Evolutionary conservation across 2,888 invertebrate species (phyloP).

Genomic region (Cephus runcator): DNA sequence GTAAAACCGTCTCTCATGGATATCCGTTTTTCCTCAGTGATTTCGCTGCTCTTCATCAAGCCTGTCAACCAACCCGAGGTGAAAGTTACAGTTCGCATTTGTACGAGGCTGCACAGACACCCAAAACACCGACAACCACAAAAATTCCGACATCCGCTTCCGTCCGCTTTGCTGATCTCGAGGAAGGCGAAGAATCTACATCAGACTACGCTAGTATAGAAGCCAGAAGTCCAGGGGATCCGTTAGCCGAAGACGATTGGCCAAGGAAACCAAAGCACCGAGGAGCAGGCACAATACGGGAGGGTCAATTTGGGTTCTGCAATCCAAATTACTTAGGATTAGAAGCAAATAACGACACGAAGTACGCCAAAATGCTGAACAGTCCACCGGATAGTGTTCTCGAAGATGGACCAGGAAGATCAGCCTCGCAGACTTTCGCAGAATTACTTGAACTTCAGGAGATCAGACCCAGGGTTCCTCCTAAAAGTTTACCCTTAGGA

Average conservation of each 20-base stretch:
- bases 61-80: constrained; percentile 68
- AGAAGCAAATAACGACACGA: constrained; percentile 63
- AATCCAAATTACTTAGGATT: constrained; percentile 82
- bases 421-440: constrained; percentile 57
- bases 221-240: constrained; percentile 65
- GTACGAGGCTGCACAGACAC: constrained; percentile 67
- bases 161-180: constrained; percentile 70
- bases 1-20: not conserved
- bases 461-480: constrained; percentile 62
- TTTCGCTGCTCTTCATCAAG: constrained; percentile 68
- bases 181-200: constrained; percentile 73
- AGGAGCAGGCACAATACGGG: constrained; percentile 51
- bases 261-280: constrained; percentile 33
- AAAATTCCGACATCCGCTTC: constrained; percentile 70
- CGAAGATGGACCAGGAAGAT: constrained; percentile 66
- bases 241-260: constrained; percentile 61
- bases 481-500: constrained; percentile 67
- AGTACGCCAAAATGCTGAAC: constrained; percentile 67
- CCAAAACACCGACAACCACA: constrained; percentile 60
- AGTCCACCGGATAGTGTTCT: constrained; percentile 75
- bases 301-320: constrained; percentile 75
- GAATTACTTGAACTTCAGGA: constrained; percentile 59
- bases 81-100: constrained; percentile 71
- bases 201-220: constrained; percentile 84
- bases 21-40: constrained; percentile 44